Percentiles rank a stretch among this genome's conserved stretches.
These are phyloP conservation scores for Meteorus colon DNA, from an alignment of 2,888 invertebrate genomes.

Conservation along the genomic window DNA sequence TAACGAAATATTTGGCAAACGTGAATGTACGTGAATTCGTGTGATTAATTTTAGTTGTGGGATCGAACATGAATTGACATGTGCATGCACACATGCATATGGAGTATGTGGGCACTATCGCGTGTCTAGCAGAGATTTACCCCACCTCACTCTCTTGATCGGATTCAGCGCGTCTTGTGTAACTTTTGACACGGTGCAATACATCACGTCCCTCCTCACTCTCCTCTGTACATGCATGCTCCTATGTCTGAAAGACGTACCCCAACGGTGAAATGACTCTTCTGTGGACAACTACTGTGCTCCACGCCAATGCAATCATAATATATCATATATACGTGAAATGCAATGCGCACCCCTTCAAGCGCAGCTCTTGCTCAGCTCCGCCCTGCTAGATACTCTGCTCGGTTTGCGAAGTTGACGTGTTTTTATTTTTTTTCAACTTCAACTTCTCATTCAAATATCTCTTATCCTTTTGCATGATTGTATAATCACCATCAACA, in stretches of 20 bases:
- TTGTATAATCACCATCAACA: not conserved
- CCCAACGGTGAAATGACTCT: slow-evolving; percentile 56
- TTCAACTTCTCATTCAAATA: not conserved
- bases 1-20: not conserved
- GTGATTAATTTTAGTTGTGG: not conserved
- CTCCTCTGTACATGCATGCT: slow-evolving; percentile 28
- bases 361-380: slow-evolving; percentile 70
- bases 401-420: slow-evolving; percentile 28
- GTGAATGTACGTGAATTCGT: not conserved
- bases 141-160: not conserved
- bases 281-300: slow-evolving; percentile 52
- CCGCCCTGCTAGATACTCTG: slow-evolving; percentile 62
- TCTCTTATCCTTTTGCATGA: not conserved
- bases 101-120: not conserved
- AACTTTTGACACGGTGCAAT: not conserved
- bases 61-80: not conserved
- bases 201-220: slow-evolving; percentile 11
- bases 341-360: slow-evolving; percentile 64
- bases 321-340: not conserved
- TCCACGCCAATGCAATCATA: not conserved
- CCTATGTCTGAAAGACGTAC: slow-evolving; percentile 33
- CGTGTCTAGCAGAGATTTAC: not conserved
- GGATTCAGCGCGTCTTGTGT: not conserved
- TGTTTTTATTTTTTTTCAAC: not conserved
- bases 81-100: not conserved